Percentiles rank a stretch among this genome's conserved stretches.
These are phyloP conservation scores for Myotis yumanensis DNA, from an alignment of 2,113 vertebrate species.

Conservation along the genomic window DNA sequence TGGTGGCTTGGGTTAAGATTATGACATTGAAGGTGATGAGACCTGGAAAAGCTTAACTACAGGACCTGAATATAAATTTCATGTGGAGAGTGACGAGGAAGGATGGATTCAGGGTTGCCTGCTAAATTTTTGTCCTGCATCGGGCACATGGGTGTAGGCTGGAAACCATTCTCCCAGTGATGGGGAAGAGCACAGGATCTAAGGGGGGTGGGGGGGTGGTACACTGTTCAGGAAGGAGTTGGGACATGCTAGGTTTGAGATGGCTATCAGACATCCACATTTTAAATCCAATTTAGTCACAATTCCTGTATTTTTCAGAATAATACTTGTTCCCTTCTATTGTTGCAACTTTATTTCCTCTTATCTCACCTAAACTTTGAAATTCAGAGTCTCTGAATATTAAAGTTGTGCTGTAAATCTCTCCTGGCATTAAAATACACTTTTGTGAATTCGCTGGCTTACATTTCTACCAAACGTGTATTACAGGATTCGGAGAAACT, in stretches of 20 bases:
- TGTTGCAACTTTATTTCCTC: background rate
- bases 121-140: background rate
- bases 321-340: background rate
- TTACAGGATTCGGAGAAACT: background rate
- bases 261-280: background rate
- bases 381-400: background rate
- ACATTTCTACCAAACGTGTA: background rate
- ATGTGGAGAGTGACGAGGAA: too few relatives aligned
- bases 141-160: background rate
- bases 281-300: background rate
- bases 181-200: background rate
- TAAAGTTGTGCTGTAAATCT: background rate
- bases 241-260: background rate
- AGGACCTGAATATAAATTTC: background rate
- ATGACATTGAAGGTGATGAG: background rate
- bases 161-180: background rate
- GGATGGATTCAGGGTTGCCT: background rate
- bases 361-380: background rate
- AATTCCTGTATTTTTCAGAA: background rate
- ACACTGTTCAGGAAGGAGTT: background rate
- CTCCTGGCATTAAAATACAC: background rate
- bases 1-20: background rate
- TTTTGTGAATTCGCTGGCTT: background rate
- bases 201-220: rapidly evolving
- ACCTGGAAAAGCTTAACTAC: background rate